These are phyloP conservation scores for Nycteola revayana DNA, from an alignment of 2,888 invertebrate species.

Conservation along the genomic window DNA sequence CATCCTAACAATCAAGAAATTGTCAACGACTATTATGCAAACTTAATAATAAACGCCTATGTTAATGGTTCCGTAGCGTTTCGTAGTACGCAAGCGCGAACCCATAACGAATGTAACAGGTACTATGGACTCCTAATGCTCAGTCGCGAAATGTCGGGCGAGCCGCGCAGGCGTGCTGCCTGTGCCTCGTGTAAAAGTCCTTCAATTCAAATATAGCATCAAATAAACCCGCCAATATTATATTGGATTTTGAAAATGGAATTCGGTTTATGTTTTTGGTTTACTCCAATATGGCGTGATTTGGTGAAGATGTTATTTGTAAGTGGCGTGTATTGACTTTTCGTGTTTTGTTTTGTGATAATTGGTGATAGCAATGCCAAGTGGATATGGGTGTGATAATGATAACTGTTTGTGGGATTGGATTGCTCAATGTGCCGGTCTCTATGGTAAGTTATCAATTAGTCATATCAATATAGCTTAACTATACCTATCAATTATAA, in stretches of 20 bases:
- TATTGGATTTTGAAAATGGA: constrained; percentile 39
- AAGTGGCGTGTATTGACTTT: constrained; percentile 64
- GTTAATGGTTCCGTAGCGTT: constrained; percentile 39
- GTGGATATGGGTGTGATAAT: constrained; percentile 72
- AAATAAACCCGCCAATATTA: constrained; percentile 40
- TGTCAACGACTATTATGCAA: constrained; percentile 46
- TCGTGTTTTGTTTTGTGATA: constrained; percentile 69
- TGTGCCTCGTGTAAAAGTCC: constrained; percentile 29
- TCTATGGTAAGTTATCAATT: constrained; percentile 66
- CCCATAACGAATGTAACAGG: constrained; percentile 55
- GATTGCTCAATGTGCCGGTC: constrained; percentile 65
- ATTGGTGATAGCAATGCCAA: constrained; percentile 68
- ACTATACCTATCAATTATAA: no score
- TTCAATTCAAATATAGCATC: constrained; percentile 37
- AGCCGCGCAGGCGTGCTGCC: constrained; percentile 61
- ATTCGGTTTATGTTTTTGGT: constrained; percentile 25
- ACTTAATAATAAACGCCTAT: constrained; percentile 43
- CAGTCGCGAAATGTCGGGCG: constrained; percentile 62
- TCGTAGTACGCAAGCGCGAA: constrained; percentile 54
- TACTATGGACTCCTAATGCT: constrained; percentile 49
- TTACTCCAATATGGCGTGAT: constrained; percentile 34
- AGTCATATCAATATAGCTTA: no score
- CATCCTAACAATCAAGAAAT: constrained; percentile 34
- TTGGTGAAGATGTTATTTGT: constrained; percentile 38
- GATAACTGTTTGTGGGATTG: constrained; percentile 68